These are phyloP conservation scores for Cyprinodon tularosa DNA, from an alignment of 2,113 vertebrate genomes.

Conservation along the genomic window DNA sequence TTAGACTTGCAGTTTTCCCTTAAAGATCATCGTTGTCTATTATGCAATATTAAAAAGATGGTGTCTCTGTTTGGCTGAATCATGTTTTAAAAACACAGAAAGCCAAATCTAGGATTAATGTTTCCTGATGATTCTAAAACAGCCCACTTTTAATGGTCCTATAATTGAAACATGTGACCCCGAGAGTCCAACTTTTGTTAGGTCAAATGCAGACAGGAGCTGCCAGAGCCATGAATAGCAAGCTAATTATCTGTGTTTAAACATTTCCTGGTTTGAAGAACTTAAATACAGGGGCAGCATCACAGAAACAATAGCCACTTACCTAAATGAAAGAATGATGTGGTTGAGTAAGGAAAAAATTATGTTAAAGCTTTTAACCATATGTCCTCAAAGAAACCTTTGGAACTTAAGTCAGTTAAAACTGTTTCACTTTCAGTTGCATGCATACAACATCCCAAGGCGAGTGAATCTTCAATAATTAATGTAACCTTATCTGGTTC, in stretches of 20 bases:
- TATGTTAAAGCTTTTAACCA: slow-evolving; percentile 47
- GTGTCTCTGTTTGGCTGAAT: too few species aligned
- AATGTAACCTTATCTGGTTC: too few species aligned
- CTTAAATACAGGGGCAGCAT: slow-evolving; percentile 77
- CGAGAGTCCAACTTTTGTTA: slow-evolving; percentile 81
- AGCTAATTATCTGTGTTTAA: slow-evolving; percentile 81
- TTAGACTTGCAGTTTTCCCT: neutral
- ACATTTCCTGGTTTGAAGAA: slow-evolving; percentile 85
- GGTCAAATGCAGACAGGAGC: slow-evolving; percentile 71
- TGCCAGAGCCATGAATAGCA: slow-evolving; percentile 63
- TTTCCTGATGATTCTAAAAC: slow-evolving; percentile 73
- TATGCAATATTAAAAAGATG: neutral
- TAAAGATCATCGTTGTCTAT: neutral
- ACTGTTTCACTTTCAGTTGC: too few species aligned
- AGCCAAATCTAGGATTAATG: slow-evolving; percentile 60
- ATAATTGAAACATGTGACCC: slow-evolving; percentile 72
- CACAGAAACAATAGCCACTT: slow-evolving; percentile 70
- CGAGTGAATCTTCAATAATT: too few species aligned
- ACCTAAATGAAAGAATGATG: slow-evolving; percentile 56
- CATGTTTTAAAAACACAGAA: slow-evolving; percentile 20
- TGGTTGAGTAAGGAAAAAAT: slow-evolving; percentile 32
- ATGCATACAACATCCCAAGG: too few species aligned
- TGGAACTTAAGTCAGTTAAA: too few species aligned
- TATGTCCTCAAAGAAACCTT: slow-evolving; percentile 27
- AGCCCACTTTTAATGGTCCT: slow-evolving; percentile 61